phyloP scores from a whole-genome alignment of 2,797 vertebrate genomes.

The Gobionotothen gibberifrons region DNA sequence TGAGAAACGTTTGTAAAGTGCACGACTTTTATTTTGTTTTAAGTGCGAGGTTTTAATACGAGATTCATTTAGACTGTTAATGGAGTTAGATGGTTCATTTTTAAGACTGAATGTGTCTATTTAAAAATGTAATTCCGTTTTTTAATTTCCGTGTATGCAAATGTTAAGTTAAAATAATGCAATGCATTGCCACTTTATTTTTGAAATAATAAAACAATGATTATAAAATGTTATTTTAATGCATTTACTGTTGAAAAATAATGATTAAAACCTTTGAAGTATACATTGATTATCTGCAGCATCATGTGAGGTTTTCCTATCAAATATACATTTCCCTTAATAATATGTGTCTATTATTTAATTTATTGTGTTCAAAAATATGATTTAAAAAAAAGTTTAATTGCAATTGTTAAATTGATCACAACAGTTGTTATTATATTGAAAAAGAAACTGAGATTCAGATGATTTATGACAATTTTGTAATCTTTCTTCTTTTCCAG shows the following conservation, averaged over 20 bases:
- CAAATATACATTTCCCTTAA: not conserved
- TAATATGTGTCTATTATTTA: not conserved
- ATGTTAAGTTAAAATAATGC: not conserved
- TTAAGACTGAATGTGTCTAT: fast-evolving
- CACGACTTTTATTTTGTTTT: conserved; percentile 5
- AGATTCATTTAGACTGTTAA: not conserved
- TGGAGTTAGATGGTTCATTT: not conserved
- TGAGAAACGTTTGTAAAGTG: not conserved
- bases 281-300: not conserved
- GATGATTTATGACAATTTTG: not conserved
- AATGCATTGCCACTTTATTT: not conserved
- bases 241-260: not conserved
- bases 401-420: not conserved
- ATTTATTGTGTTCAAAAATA: not conserved
- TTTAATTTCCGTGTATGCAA: not conserved
- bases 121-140: not conserved
- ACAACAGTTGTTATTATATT: not conserved
- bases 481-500: conserved; percentile 36
- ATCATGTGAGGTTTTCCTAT: not conserved
- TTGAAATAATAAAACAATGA: too few species aligned
- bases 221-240: not conserved
- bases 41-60: not conserved
- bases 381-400: not conserved
- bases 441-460: not conserved
- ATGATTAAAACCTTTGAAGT: not conserved